A percentile compares a stretch with the other conserved stretches of the same genome.
These are phyloP conservation scores for Chloroceryle inda DNA, from an alignment of 2,797 vertebrate genomes.

Conservation along the genomic window DNA sequence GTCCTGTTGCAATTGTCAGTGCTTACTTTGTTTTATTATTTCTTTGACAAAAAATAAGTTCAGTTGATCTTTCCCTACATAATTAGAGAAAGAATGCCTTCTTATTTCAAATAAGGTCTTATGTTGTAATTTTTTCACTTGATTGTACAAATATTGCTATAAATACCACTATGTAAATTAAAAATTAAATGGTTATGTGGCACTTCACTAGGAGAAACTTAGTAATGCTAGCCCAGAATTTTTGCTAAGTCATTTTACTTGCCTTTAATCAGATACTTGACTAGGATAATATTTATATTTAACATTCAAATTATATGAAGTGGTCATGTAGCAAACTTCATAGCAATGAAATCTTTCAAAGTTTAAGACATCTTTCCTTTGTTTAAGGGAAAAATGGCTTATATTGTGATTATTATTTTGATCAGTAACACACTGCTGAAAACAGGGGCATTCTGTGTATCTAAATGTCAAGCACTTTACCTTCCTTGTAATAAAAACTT, in stretches of 20 bases:
- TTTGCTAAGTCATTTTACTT: slow-evolving; percentile 53
- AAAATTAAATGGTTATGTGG: slow-evolving; percentile 43
- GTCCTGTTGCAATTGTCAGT: slow-evolving; percentile 50
- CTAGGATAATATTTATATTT: slow-evolving; percentile 47
- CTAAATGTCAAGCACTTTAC: not conserved
- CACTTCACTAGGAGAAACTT: not conserved
- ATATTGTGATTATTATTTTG: not conserved
- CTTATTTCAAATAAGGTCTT: not conserved
- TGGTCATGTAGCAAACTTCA: not conserved
- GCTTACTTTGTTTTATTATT: slow-evolving; percentile 59
- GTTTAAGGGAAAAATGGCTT: not conserved
- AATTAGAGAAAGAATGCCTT: not conserved
- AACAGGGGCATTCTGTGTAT: not conserved
- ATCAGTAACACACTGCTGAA: not conserved
- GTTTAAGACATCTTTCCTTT: not conserved
- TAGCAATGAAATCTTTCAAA: slow-evolving; percentile 9
- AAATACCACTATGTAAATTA: slow-evolving; percentile 59
- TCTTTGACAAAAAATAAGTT: slow-evolving; percentile 49
- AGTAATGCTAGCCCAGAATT: not conserved
- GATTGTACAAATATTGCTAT: slow-evolving; percentile 34
- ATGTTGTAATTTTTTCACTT: not conserved
- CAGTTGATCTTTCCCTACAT: slow-evolving; percentile 9
- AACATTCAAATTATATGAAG: slow-evolving; percentile 44
- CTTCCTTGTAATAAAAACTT: not conserved
- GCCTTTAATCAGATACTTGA: slow-evolving; percentile 37